phyloP scores from a whole-genome alignment of 2,888 invertebrate genomes.

The Erebia palarica region DNA sequence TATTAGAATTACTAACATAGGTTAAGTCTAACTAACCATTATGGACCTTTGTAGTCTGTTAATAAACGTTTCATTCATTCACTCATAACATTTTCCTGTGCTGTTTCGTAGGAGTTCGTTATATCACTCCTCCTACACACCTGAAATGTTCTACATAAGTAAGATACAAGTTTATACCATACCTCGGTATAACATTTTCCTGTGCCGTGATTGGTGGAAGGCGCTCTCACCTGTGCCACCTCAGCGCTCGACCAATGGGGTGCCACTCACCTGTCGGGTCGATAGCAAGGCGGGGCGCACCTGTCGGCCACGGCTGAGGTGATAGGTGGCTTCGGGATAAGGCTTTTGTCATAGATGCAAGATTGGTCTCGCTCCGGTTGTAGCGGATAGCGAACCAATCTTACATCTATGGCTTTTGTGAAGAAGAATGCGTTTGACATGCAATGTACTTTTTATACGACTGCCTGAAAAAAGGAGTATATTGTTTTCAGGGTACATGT shows the following conservation, averaged over 20 bases:
- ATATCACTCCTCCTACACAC: conserved; percentile 17
- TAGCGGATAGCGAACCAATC: too few relatives aligned
- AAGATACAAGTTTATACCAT: neutral
- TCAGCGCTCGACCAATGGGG: conserved; percentile 50
- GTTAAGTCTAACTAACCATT: too few relatives aligned
- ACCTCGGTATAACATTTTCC: neutral
- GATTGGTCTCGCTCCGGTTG: too few relatives aligned
- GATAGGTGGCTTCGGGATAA: neutral
- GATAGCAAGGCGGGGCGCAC: conserved; percentile 56
- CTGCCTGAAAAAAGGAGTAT: too few relatives aligned
- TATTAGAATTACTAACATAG: too few relatives aligned
- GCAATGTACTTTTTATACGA: too few relatives aligned
- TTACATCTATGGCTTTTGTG: too few relatives aligned
- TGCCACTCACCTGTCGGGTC: conserved; percentile 60
- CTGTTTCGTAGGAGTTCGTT: neutral
- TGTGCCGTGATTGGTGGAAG: conserved; percentile 51
- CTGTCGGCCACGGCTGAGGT: conserved; percentile 28
- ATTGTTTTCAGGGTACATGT: too few relatives aligned
- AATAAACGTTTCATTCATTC: too few relatives aligned
- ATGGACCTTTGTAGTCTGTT: too few relatives aligned
- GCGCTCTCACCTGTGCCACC: conserved; percentile 31
- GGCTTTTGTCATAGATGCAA: too few relatives aligned
- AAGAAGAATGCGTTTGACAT: neutral
- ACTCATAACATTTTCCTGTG: too few relatives aligned
- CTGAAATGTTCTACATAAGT: neutral